Evolutionary conservation across 2,797 vertebrate genomes (phyloP).

Genomic region (Phataginus tricuspis): DNA sequence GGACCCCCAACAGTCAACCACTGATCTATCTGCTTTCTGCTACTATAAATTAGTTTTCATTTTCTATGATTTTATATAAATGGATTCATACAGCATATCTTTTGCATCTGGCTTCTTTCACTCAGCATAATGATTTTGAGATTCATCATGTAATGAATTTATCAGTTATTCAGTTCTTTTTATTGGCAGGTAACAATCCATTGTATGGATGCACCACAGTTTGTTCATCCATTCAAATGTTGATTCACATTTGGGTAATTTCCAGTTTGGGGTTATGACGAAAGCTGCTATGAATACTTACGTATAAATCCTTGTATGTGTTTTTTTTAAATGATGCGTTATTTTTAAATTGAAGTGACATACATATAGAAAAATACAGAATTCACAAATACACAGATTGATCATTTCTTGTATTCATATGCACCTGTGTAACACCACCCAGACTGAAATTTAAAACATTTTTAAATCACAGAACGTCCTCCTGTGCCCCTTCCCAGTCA

Average conservation of each 20-base stretch:
- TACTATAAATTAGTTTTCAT: background rate
- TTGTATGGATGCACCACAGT: background rate
- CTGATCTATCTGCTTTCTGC: background rate
- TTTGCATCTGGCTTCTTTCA: background rate
- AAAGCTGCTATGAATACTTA: background rate
- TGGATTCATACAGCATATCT: background rate
- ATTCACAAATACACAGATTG: background rate
- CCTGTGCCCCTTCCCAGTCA: background rate
- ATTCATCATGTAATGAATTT: background rate
- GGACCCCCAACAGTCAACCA: background rate
- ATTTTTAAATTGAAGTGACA: background rate
- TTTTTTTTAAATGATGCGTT: background rate
- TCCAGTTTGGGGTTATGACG: background rate
- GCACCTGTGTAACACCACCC: background rate
- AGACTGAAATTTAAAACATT: background rate
- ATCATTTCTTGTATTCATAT: background rate
- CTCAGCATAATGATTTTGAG: background rate
- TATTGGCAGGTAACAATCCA: background rate
- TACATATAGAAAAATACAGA: background rate
- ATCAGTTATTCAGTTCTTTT: background rate
- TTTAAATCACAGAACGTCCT: background rate
- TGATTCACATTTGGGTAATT: background rate
- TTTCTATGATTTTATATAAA: conserved; percentile 21
- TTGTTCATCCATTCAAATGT: background rate
- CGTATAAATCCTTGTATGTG: background rate